A percentile compares a stretch with the other conserved stretches of the same genome.
Evolutionary conservation across 2,797 vertebrate species (phyloP).

Genomic region (Falco columbarius): DNA sequence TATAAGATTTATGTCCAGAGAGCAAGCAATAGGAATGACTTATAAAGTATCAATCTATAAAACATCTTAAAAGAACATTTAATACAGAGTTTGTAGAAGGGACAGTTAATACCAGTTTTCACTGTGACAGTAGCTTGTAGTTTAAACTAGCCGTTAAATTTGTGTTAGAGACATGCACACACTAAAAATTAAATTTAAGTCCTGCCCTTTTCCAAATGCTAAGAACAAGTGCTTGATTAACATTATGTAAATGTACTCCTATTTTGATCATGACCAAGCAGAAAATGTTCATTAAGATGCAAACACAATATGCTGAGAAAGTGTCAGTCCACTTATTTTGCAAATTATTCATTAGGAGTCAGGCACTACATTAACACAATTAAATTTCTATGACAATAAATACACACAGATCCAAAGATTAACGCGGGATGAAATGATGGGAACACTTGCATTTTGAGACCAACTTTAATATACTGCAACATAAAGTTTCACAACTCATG

Average conservation of each 20-base stretch:
- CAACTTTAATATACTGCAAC: neutral
- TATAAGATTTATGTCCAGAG: neutral
- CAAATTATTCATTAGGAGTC: constrained; percentile 49
- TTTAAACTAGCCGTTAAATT: constrained; percentile 54
- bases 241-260: constrained; percentile 63
- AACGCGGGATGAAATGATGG: neutral
- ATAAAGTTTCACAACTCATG: neutral
- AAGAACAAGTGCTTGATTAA: constrained; percentile 69
- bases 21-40: neutral
- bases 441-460: neutral
- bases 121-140: neutral
- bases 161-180: neutral
- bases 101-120: constrained; percentile 7
- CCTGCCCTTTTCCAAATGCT: constrained; percentile 58
- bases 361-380: constrained; percentile 27
- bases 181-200: constrained; percentile 57
- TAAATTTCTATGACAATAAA: constrained; percentile 28
- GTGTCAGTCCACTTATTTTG: constrained; percentile 36
- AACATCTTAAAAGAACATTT: neutral
- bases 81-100: neutral
- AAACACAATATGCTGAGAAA: constrained; percentile 45
- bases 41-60: constrained; percentile 24
- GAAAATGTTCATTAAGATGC: constrained; percentile 65
- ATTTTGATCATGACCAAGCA: constrained; percentile 67
- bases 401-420: neutral